Evolutionary conservation across 2,113 vertebrate genomes (phyloP), one percentile per base, ranked within the genome.

Genomic region (Anolis carolinensis): DNA sequence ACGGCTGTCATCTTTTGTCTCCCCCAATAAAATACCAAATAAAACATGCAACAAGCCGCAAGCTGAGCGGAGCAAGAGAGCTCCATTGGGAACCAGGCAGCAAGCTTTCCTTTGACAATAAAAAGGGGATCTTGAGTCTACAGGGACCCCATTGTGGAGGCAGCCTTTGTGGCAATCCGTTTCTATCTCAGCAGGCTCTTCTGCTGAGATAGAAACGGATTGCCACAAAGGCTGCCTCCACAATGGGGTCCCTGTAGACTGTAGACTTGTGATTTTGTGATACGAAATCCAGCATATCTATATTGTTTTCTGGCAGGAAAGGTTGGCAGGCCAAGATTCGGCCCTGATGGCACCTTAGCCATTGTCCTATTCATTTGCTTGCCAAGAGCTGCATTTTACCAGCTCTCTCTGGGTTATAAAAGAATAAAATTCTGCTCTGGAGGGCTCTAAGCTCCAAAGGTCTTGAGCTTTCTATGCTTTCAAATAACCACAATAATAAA

Each of bases 41-140:
- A 96, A 96, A 96, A 95, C 93, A 95, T 92, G 94, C 89, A 95
- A 5, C 72, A 95, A 94, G 92, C 91, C 86, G 87, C 93, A 93
- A 87, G 94, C 94, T 94, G 92, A 92, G 92, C 92, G 92, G 93
- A 96, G 93, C 93, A 94, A 93, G 10, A 89, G 68, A 92, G 93
- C 89, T 84, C 93, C 92, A 7, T 85, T 5, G 30, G 94, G 93
- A 90, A 89, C 77, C 20, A 87, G 89, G 92, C 85, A 87, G 91
- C 81, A 89, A 91, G 92, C 92, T 92, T 1, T 82, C 1, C 73
- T 83, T 89, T 52, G 88, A 23, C 18, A 62, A 59, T 90, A 44
- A 44, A 44, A 44, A 5, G 39, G 39, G 39, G 39, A 44, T 44
- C 39, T 44, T 44, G 39, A 44, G 39, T 5, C 55, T 82, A 88